Percentiles rank a stretch among this genome's conserved stretches.
phyloP scores from a whole-genome alignment of 2,888 invertebrate genomes.

The Apotomis betuletana region DNA sequence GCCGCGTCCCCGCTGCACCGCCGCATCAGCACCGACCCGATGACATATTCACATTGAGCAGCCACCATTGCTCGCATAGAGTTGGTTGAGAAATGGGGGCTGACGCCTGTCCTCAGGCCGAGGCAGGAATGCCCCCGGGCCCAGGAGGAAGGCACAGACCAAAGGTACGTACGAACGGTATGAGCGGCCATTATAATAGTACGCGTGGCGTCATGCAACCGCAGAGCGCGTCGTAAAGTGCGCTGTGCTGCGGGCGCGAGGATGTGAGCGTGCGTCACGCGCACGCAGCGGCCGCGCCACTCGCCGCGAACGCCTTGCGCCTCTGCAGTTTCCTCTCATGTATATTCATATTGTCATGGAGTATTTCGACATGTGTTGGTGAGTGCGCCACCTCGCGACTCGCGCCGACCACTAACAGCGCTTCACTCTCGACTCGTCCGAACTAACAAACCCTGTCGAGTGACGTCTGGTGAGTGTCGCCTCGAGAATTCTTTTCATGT shows the following conservation, averaged over 20 bases:
- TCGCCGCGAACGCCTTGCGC: conserved; percentile 41
- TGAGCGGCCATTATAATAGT: conserved; percentile 40
- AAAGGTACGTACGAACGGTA: conserved; percentile 83
- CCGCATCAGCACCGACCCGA: conserved; percentile 72
- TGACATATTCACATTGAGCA: conserved; percentile 84
- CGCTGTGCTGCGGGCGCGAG: conserved; percentile 47
- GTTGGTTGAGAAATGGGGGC: conserved; percentile 99
- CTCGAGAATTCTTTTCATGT: conserved; percentile 48
- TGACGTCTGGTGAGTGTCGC: conserved; percentile 57
- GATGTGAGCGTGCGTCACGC: conserved; percentile 50
- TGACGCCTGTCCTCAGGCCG: conserved; percentile 98
- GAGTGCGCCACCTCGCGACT: conserved; percentile 61
- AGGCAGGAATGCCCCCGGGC: conserved; percentile 96
- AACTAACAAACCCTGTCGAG: conserved; percentile 54
- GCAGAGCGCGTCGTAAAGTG: conserved; percentile 38
- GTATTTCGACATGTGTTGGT: conserved; percentile 79
- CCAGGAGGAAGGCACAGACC: conserved; percentile 87
- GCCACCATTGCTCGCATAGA: conserved; percentile 99
- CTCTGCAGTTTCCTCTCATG: conserved; percentile 48
- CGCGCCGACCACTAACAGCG: conserved; percentile 55
- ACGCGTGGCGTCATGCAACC: conserved; percentile 35
- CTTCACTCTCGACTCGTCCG: conserved; percentile 48
- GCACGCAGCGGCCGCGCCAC: conserved; percentile 47
- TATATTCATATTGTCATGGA: conserved; percentile 62
- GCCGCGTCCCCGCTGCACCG: conserved; percentile 68